Base-by-base conservation (phyloP, 2,888 invertebrate species). In the Synanthedon myopaeformis region DNA sequence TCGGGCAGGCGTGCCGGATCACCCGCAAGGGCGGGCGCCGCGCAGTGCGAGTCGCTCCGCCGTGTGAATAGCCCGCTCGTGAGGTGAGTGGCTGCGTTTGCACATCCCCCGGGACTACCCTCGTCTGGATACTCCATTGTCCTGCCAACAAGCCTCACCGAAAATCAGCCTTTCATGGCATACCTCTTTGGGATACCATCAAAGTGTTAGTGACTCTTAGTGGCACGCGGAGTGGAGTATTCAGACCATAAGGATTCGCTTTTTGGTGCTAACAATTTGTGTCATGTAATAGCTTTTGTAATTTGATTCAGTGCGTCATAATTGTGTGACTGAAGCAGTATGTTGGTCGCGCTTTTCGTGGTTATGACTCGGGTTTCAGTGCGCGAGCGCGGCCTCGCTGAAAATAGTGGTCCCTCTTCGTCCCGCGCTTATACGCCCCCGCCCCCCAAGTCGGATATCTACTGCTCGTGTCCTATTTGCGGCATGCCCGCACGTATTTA, bases 31-130 rank as follows among this genome's bases (percentile, higher is more conserved):
- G 78, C 76, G 77, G 78, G 76, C 74, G 72, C 73, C 48, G 74
- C 79, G 79, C 85, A 86, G 86, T 87, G 86, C 86, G 86, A 79
- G 87, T 79, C 87, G 87, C 87, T 87, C 87, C 87, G 87, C 87
- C 87, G 86, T 82, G 77, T 79, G 80, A 85, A 86, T 75, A 86
- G 80, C 86, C 81, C 85, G 86, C 79, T 74, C 79, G 80, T 77
- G 83, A 85, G 86, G 86, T 86, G 80, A 80, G 81, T 79, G 65
- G 14, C 49, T 17, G 49, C 49, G 49, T 19, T 12, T 17, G 49
- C 49, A n/a, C 51, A 35, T 35, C n/a, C 51, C 41, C 57, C 62
- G 65, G 23, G 61, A 63, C 63, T 60, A 63, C 65, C 61, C 61
- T 59, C 60, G 75, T 68, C 74, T 76, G 79, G 78, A 77, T 79